A percentile compares a stretch with the other conserved stretches of the same genome.
Evolutionary conservation across 2,113 vertebrate species (phyloP).

Genomic region (Lepus americanus): DNA sequence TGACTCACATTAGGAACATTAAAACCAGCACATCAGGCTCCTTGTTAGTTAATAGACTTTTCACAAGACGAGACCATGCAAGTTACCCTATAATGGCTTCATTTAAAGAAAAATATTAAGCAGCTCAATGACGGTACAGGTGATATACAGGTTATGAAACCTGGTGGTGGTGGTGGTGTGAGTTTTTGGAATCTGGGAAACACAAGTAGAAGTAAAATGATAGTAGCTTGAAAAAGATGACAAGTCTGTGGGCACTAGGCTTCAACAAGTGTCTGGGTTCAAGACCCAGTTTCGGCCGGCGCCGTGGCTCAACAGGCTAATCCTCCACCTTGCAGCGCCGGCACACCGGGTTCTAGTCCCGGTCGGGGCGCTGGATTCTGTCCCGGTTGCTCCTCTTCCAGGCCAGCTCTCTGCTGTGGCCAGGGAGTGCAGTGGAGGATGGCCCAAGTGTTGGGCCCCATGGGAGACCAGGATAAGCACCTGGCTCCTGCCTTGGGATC

Average conservation of each 20-base stretch:
- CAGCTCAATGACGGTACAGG: neutral
- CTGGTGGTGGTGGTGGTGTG: neutral
- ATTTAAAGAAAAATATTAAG: conserved; percentile 34
- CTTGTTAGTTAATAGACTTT: neutral
- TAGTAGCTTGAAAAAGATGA: neutral
- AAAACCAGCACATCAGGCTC: neutral
- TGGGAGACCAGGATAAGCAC: too few relatives aligned
- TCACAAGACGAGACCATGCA: neutral
- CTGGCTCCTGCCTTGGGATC: too few relatives aligned
- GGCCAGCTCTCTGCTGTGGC: too few relatives aligned
- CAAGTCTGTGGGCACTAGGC: neutral
- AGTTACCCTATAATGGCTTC: neutral
- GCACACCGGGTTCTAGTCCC: too few relatives aligned
- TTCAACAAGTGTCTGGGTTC: neutral
- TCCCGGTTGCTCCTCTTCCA: too few relatives aligned
- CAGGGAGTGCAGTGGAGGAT: too few relatives aligned
- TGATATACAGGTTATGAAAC: neutral
- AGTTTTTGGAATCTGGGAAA: conserved; percentile 25
- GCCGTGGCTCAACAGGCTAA: too few relatives aligned
- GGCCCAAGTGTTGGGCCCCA: too few relatives aligned
- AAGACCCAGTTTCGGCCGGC: too few relatives aligned
- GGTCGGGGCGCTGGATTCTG: too few relatives aligned
- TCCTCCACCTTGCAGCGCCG: too few relatives aligned
- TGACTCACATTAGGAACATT: conserved; percentile 35
- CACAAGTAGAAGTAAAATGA: conserved; percentile 1